Conservation (phyloP, 1,140 invertebrate genomes). For the Macrotrachela quadricornifera region DNA sequence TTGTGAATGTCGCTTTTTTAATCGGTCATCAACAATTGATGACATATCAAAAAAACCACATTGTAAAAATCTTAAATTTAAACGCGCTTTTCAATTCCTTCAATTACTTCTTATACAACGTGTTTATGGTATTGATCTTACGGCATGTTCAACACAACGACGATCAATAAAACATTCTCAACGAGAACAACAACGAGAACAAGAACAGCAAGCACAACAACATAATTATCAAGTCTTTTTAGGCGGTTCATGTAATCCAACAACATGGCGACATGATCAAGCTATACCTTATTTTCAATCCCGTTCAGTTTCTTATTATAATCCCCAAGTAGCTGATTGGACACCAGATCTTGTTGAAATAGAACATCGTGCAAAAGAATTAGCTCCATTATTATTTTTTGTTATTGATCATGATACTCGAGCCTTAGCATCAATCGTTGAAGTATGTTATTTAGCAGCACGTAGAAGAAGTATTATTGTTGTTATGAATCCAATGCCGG, state of each 20-base stretch:
- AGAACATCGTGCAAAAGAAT: constrained; percentile 64
- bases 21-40: too few species aligned
- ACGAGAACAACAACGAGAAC: too few species aligned
- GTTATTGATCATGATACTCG: constrained; percentile 80
- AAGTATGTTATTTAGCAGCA: constrained; percentile 41
- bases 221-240: constrained; percentile 49
- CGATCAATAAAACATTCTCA: neutral
- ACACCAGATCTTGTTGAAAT: constrained; percentile 70
- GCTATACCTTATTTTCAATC: constrained; percentile 75
- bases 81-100: neutral
- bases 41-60: neutral
- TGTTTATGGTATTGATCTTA: constrained; percentile 16
- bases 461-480: too few species aligned
- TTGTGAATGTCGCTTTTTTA: too few species aligned
- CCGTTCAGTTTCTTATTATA: constrained; percentile 76
- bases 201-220: neutral
- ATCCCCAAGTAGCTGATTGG: constrained; percentile 94
- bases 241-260: constrained; percentile 89
- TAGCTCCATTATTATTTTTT: constrained; percentile 66
- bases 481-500: too few species aligned
- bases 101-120: constrained; percentile 9
- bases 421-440: constrained; percentile 69
- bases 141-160: neutral
- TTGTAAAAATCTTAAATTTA: neutral
- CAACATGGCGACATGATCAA: constrained; percentile 74